These are phyloP conservation scores for Drosophila triauraria DNA, from an alignment of 1,140 invertebrate species.

Conservation along the genomic window DNA sequence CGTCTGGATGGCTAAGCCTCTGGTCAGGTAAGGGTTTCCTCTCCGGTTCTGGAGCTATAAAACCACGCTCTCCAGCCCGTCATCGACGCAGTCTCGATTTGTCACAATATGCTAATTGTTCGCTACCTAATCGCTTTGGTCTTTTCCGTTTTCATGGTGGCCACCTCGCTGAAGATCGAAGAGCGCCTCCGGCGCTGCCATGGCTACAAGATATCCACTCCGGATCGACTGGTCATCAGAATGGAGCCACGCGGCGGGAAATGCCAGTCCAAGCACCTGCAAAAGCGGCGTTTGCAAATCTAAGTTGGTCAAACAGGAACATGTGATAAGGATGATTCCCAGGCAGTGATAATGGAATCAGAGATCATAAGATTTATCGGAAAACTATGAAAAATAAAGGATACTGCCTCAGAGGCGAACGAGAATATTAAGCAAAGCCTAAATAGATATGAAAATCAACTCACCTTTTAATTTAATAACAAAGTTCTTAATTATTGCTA, in stretches of 20 bases:
- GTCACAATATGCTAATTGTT: conserved; percentile 62
- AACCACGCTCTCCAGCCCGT: conserved; percentile 11
- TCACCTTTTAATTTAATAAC: neutral
- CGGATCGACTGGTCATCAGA: conserved; percentile 66
- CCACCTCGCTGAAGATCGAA: conserved; percentile 66
- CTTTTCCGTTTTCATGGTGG: conserved; percentile 74
- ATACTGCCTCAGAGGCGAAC: conserved; percentile 34
- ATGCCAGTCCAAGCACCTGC: conserved; percentile 19
- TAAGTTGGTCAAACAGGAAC: neutral
- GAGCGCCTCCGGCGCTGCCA: conserved; percentile 36
- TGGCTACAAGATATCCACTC: conserved; percentile 69
- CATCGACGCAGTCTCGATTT: conserved; percentile 40
- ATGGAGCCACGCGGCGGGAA: conserved; percentile 39
- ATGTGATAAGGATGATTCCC: neutral
- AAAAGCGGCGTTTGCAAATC: conserved; percentile 41
- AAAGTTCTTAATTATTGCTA: neutral
- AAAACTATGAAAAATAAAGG: neutral
- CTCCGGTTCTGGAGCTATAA: conserved; percentile 45
- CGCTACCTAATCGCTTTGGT: conserved; percentile 72
- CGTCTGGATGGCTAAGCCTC: neutral
- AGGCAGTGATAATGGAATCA: conserved; percentile 22
- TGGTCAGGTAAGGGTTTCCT: conserved; percentile 23
- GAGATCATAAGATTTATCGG: neutral
- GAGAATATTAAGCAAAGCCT: neutral
- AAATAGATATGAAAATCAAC: neutral